These are phyloP conservation scores for Geotrupes spiniger DNA, from an alignment of 2,888 invertebrate genomes.

Conservation along the genomic window DNA sequence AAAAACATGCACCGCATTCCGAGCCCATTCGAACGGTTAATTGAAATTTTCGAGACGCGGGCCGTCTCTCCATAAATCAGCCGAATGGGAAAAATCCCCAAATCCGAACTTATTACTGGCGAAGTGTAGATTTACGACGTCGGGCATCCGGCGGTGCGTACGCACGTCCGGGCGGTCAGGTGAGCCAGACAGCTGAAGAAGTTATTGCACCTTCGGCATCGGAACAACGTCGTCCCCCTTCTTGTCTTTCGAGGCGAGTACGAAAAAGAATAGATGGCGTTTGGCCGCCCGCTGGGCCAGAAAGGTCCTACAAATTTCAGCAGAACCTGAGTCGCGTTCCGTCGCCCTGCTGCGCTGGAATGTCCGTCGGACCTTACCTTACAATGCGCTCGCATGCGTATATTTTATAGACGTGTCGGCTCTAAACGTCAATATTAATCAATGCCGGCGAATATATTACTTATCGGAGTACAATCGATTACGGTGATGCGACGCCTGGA, in stretches of 20 bases:
- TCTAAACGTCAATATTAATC: slow-evolving; percentile 2
- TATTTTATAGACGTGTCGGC: slow-evolving; percentile 31
- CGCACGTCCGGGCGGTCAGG: slow-evolving; percentile 30
- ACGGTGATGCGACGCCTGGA: too few species aligned
- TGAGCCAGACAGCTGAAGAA: slow-evolving; percentile 36
- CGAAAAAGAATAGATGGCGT: slow-evolving; percentile 36
- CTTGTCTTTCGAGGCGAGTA: slow-evolving; percentile 34
- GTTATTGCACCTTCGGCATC: slow-evolving; percentile 36
- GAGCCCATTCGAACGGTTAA: too few species aligned
- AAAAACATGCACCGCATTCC: too few species aligned
- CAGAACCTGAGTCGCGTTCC: slow-evolving; percentile 35
- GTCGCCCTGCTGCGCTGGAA: slow-evolving; percentile 34
- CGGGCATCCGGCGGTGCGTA: slow-evolving; percentile 31
- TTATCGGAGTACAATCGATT: too few species aligned
- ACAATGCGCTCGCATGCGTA: slow-evolving; percentile 21
- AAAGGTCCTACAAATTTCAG: slow-evolving; percentile 39
- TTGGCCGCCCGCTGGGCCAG: slow-evolving; percentile 33
- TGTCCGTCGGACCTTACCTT: slow-evolving; percentile 23
- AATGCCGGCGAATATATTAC: too few species aligned
- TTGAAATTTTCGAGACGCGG: too few species aligned
- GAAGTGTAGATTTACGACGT: slow-evolving; percentile 34
- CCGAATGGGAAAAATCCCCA: too few species aligned
- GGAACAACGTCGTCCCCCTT: slow-evolving; percentile 35
- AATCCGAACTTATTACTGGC: slow-evolving; percentile 22
- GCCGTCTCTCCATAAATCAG: too few species aligned